Percentiles rank a stretch among this genome's conserved stretches.
Evolutionary conservation across 2,888 invertebrate genomes (phyloP).

Genomic region (Nephrotoma flavescens): DNA sequence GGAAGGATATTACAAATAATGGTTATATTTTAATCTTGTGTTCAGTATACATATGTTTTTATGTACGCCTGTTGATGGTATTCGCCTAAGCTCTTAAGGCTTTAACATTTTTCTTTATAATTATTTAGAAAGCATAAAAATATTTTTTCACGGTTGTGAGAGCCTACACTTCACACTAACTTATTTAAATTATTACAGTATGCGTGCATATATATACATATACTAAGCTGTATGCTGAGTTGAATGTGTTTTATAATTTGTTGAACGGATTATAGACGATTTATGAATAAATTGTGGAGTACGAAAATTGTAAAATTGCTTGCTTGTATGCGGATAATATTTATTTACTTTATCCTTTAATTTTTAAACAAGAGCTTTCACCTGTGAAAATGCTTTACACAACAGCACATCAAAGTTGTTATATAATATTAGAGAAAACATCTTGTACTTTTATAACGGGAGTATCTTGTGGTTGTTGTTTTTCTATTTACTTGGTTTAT

Average conservation of each 20-base stretch:
- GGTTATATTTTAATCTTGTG: not conserved
- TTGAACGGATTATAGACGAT: not conserved
- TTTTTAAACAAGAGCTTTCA: not conserved
- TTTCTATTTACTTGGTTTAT: not conserved
- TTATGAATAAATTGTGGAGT: not conserved
- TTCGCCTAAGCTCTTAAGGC: no score
- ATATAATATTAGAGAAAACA: not conserved
- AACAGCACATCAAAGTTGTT: not conserved
- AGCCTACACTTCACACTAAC: no score
- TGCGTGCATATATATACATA: no score
- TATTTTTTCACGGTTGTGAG: no score
- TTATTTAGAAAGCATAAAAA: no score
- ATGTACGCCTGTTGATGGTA: no score
- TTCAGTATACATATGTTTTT: no score
- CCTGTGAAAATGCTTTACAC: not conserved
- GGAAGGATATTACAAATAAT: not conserved
- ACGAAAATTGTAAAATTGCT: not conserved
- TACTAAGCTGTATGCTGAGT: not conserved
- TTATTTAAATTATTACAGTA: no score
- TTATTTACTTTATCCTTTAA: not conserved
- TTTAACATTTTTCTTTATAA: no score
- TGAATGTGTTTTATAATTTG: not conserved
- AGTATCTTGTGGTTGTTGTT: not conserved
- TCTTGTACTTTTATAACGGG: not conserved
- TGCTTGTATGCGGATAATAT: not conserved